phyloP scores from a whole-genome alignment of 2,113 vertebrate genomes.

The Microcebus tavaratra region DNA sequence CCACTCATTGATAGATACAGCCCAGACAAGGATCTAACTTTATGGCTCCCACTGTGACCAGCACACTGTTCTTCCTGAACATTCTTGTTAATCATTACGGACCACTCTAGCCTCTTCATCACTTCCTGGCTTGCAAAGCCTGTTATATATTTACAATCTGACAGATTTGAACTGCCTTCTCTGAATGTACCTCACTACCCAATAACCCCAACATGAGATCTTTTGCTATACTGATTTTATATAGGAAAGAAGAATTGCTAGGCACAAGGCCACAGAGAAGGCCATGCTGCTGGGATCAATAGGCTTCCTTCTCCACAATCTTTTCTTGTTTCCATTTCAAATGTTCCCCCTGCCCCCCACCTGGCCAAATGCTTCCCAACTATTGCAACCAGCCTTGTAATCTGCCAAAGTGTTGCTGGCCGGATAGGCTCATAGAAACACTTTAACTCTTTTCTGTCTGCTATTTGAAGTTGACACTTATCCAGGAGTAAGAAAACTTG shows the following conservation, averaged over 20 bases:
- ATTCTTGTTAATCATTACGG: not conserved
- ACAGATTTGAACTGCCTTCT: not conserved
- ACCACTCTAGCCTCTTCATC: too few relatives aligned
- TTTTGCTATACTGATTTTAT: not conserved
- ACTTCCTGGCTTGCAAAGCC: not conserved
- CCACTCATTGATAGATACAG: not conserved
- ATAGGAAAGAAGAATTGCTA: not conserved
- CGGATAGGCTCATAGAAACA: not conserved
- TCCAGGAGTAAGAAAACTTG: not conserved
- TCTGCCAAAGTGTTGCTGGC: not conserved
- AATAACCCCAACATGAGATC: not conserved
- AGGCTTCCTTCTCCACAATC: not conserved
- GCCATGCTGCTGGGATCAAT: not conserved
- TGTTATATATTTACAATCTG: not conserved
- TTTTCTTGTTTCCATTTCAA: slow-evolving; percentile 9
- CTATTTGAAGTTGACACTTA: not conserved
- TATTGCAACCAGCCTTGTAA: not conserved
- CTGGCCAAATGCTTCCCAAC: slow-evolving; percentile 6
- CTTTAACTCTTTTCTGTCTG: not conserved
- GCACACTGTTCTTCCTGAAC: not conserved
- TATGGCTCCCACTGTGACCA: not conserved
- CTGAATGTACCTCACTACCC: not conserved
- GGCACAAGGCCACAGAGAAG: not conserved
- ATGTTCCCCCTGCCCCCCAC: not conserved
- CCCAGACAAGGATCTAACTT: not conserved